These are phyloP conservation scores for Leptopilina myrica DNA, from an alignment of 2,888 invertebrate genomes.

Conservation along the genomic window DNA sequence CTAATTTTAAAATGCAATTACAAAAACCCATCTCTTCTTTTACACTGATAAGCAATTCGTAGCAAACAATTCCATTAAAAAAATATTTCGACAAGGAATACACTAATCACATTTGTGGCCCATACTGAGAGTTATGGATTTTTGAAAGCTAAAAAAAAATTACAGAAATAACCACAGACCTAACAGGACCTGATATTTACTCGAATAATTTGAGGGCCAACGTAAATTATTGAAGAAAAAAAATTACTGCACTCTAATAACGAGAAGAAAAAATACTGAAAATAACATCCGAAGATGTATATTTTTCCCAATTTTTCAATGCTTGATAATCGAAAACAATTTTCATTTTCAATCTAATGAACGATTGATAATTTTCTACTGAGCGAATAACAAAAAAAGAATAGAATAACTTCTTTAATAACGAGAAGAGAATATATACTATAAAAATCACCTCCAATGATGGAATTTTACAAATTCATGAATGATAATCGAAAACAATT, in stretches of 20 bases:
- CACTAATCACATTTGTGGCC: slow-evolving; percentile 21
- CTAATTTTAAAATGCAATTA: no score
- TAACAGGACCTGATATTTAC: neutral
- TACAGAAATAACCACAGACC: neutral
- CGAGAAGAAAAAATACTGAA: neutral
- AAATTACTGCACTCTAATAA: slow-evolving; percentile 34
- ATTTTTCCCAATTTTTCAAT: no score
- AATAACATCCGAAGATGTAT: neutral
- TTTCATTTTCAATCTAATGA: neutral
- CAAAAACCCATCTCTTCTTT: no score
- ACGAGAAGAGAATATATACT: neutral
- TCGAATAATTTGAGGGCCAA: neutral
- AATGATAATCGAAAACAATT: no score
- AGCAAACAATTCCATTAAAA: neutral
- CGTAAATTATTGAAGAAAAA: neutral
- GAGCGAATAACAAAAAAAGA: no score
- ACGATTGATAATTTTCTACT: no score
- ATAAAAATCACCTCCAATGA: neutral
- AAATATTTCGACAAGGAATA: neutral
- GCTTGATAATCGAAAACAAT: neutral
- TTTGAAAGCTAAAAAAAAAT: neutral
- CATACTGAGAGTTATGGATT: neutral
- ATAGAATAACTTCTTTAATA: neutral
- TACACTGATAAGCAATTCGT: neutral
- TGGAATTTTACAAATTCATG: no score